phyloP scores from a whole-genome alignment of 2,797 vertebrate genomes.

The Enteromius afrohamiltoni region DNA sequence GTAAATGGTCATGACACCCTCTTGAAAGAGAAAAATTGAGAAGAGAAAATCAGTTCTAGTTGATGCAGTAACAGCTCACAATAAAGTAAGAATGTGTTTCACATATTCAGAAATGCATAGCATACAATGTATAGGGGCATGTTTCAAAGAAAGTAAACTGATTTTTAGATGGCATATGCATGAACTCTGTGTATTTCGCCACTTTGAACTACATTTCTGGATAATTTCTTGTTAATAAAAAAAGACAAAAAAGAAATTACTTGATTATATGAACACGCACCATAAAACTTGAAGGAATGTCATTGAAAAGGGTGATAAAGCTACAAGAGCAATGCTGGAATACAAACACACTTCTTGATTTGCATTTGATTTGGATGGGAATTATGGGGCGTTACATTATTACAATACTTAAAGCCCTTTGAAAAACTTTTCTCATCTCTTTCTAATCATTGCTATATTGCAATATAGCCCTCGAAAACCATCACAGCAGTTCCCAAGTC shows the following conservation, averaged over 20 bases:
- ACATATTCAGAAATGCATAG: not conserved
- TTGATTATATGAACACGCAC: constrained; percentile 9
- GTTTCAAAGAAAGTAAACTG: not conserved
- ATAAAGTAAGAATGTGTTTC: not conserved
- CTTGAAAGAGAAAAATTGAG: not conserved
- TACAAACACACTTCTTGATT: constrained; percentile 47
- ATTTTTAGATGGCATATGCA: not conserved
- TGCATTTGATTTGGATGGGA: constrained; percentile 48
- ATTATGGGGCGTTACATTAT: constrained; percentile 34
- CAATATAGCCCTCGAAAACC: constrained; percentile 35
- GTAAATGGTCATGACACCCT: not conserved
- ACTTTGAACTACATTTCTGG: not conserved
- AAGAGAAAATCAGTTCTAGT: not conserved
- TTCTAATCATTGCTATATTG: constrained; percentile 50
- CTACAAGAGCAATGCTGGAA: constrained; percentile 31
- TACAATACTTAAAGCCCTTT: constrained; percentile 42
- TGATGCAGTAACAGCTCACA: not conserved
- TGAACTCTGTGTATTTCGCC: not conserved
- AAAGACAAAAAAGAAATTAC: not conserved
- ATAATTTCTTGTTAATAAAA: constrained; percentile 13
- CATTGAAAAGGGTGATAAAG: constrained; percentile 24
- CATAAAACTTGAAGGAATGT: constrained; percentile 21
- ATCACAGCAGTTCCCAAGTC: constrained; percentile 43
- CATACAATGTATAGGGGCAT: not conserved
- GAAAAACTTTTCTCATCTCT: constrained; percentile 52